Conservation (phyloP, 2,113 vertebrate genomes). For the Anoplopoma fimbria region DNA sequence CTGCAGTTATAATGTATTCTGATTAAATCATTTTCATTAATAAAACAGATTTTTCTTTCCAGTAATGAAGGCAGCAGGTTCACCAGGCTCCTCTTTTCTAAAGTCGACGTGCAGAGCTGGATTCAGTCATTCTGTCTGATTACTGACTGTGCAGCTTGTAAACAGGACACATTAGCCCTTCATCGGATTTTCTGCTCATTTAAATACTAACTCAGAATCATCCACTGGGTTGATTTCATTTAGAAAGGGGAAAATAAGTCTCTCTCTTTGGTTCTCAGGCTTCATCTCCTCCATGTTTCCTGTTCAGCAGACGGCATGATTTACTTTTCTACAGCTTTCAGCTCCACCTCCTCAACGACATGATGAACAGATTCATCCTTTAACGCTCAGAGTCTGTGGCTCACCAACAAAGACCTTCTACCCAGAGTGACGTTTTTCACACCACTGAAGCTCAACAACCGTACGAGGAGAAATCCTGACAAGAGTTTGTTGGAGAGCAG, state of each 20-base stretch:
- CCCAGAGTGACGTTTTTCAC: too few relatives aligned
- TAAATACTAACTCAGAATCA: conserved; percentile 42
- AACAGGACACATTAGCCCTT: conserved; percentile 61
- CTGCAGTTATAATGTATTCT: not conserved
- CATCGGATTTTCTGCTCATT: conserved; percentile 47
- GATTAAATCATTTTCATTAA: not conserved
- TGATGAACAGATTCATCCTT: too few relatives aligned
- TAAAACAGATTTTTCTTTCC: not conserved
- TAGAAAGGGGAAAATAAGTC: conserved; percentile 15
- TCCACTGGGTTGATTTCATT: conserved; percentile 33
- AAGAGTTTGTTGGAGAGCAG: too few relatives aligned
- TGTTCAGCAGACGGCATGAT: too few relatives aligned
- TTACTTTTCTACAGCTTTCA: too few relatives aligned
- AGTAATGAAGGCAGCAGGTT: not conserved
- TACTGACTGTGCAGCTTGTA: conserved; percentile 25
- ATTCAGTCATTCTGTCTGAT: not conserved
- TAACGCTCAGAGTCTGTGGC: too few relatives aligned
- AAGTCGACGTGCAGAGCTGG: conserved; percentile 22
- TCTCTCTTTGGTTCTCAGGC: too few relatives aligned
- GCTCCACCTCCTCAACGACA: too few relatives aligned
- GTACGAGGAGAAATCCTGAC: too few relatives aligned
- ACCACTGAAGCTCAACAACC: too few relatives aligned
- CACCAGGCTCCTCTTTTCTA: not conserved
- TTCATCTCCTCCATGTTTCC: too few relatives aligned
- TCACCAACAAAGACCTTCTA: too few relatives aligned